Evolutionary conservation across 2,888 invertebrate species (phyloP), one percentile per base, ranked within the genome.

Genomic region (Herminia tarsipennalis): DNA sequence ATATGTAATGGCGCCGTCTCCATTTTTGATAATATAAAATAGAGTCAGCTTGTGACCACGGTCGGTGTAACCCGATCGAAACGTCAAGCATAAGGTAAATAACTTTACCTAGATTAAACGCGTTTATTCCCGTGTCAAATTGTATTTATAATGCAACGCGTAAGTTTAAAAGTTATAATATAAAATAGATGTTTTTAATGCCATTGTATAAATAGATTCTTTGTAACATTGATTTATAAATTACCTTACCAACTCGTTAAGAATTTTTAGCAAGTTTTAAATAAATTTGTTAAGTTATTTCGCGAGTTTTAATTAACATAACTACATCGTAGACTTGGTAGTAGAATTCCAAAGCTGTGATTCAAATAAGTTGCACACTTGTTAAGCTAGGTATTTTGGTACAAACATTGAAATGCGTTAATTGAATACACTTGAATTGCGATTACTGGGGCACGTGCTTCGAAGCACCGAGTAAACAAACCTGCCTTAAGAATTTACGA

Each of bases 191-290:
- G 10, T 9, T 24, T 24, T 24, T 9, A 25, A 12, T 12, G 2
- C 12, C 4, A 24, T 24, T 5, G 5, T 10, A 24, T 10, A 8
- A 24, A 3, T 9, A 10, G 24, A 24, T 10, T 24, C 10, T 24
- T n/a, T n/a, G n/a, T 21, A 28, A 14, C 16, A n/a, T 29, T 10
- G n/a, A 22, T 17, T 17, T 6, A 12, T 20, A 22, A 29, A 16
- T 21, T 35, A 32, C 28, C 18, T 22, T 42, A 12, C 8, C 18
- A 24, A 21, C 16, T 35, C 24, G 17, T 35, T 41, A 35, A 29
- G 17, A 18, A n/a, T 29, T 22, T 13, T 35, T 38, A n/a, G 18
- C 27, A 28, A 13, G 37, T 28, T 28, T 37, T 12, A 27, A 22
- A 0, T 13, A 27, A 36, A 27, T 16, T 28, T 20, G 37, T 28